Evolutionary conservation across 2,888 invertebrate species (phyloP).

Genomic region (Formica aserva): DNA sequence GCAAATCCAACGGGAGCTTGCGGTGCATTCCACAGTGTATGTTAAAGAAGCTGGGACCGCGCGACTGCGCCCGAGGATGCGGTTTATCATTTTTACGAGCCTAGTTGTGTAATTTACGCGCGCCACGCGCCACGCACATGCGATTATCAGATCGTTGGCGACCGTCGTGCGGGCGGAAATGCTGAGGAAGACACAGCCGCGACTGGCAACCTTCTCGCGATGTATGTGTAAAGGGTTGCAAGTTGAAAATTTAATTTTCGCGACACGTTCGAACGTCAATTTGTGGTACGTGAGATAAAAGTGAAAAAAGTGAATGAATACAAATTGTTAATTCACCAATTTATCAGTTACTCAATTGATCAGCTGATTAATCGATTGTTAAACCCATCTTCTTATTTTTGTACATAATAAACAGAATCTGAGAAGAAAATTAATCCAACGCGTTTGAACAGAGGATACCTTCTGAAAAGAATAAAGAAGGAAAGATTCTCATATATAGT

Average conservation of each 20-base stretch:
- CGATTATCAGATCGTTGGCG: constrained; percentile 65
- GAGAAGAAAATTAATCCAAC: background rate
- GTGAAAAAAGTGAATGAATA: background rate
- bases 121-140: constrained; percentile 39
- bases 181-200: background rate
- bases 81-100: constrained; percentile 52
- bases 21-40: constrained; percentile 23
- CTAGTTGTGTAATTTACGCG: constrained; percentile 62
- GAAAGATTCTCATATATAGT: background rate
- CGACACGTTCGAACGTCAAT: background rate
- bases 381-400: background rate
- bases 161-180: constrained; percentile 25
- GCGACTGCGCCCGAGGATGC: constrained; percentile 60
- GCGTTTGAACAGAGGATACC: background rate
- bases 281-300: background rate
- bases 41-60: constrained; percentile 46
- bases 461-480: background rate
- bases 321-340: background rate
- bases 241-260: background rate
- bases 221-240: background rate
- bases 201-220: background rate
- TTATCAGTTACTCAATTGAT: too few species aligned
- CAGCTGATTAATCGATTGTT: background rate
- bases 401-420: background rate
- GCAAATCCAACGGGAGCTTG: constrained; percentile 22